Base-by-base conservation (phyloP, 2,113 vertebrate genomes). In the Glaucomys volans region DNA sequence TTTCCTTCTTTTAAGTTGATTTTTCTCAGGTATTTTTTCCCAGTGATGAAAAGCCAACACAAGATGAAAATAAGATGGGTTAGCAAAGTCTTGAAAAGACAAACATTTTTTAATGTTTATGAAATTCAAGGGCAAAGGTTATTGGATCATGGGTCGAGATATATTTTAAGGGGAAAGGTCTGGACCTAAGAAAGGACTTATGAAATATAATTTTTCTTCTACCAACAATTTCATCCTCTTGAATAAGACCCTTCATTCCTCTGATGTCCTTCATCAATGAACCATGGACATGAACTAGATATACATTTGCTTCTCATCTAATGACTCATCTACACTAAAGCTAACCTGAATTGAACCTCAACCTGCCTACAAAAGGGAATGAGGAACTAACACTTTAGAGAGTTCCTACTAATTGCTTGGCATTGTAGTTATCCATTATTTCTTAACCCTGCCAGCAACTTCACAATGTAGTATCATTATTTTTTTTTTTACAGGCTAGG, bases 321-420 rank as follows among this genome's bases (percentile, higher is more conserved):
- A 88, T 77, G 30, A 92, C 91, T 64, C 66, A 77, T n/a, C 32
- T 87, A 69, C 10, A 62, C 72, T 83, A 13, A 5, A 62, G 47
- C n/a, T 74, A 88, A 74, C 74, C 82, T 69, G 52, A 95, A 42
- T 54, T 80, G 47, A 92, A 85, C 52, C n/a, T 90, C 87, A 74
- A 37, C 28, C 69, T 54, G 47, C 47, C 35, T 67, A 87, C 66
- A 92, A 59, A 88, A 92, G 92, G 84, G 37, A 28, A 37, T 86
- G 83, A 50, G 40, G 52, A 54, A 47, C 5, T 74, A 76, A 71
- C 24, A 69, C 18, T 30, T 62, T 57, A 66, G 54, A 8, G 24
- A 82, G 44, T 66, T 64, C 35, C n/a, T 77, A 50, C 5, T 30
- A 32, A 86, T 5, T 57, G 12, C 12, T n/a, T 50, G 47, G 32